phyloP scores from a whole-genome alignment of 2,113 vertebrate genomes.

The Eonycteris spelaea region DNA sequence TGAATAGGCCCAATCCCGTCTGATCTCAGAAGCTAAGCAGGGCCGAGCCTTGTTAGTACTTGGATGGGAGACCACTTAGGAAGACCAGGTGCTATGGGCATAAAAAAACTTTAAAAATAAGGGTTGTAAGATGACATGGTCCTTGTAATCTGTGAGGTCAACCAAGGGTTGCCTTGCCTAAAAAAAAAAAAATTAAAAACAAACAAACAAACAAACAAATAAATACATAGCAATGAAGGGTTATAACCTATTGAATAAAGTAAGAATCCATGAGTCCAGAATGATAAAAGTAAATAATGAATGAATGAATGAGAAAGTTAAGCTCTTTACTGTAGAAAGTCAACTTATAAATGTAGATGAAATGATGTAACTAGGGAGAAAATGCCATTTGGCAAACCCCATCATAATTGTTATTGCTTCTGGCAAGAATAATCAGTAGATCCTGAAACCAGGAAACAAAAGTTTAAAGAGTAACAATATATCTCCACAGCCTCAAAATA shows the following conservation, averaged over 20 bases:
- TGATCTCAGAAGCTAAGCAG: too few species aligned
- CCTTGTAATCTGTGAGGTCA: too few species aligned
- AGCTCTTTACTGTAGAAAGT: background rate
- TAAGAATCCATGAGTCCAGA: background rate
- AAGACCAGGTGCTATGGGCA: too few species aligned
- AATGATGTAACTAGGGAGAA: background rate
- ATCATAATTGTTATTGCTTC: background rate
- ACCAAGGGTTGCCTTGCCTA: too few species aligned
- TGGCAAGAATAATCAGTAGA: slow-evolving; percentile 4
- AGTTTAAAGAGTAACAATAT: background rate
- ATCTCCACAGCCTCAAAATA: background rate
- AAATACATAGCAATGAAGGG: background rate
- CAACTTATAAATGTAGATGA: background rate
- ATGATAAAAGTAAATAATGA: background rate
- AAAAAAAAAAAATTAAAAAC: too few species aligned
- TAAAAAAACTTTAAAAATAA: too few species aligned
- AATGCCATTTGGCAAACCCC: background rate
- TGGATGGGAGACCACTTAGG: too few species aligned
- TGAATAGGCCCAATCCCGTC: too few species aligned
- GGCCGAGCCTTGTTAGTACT: too few species aligned
- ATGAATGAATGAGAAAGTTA: background rate
- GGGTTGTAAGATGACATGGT: too few species aligned
- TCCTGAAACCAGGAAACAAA: background rate
- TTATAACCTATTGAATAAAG: background rate
- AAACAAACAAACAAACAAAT: background rate